phyloP scores from a whole-genome alignment of 35 echinoderm and acorn worm species.

The Lytechinus pictus region DNA sequence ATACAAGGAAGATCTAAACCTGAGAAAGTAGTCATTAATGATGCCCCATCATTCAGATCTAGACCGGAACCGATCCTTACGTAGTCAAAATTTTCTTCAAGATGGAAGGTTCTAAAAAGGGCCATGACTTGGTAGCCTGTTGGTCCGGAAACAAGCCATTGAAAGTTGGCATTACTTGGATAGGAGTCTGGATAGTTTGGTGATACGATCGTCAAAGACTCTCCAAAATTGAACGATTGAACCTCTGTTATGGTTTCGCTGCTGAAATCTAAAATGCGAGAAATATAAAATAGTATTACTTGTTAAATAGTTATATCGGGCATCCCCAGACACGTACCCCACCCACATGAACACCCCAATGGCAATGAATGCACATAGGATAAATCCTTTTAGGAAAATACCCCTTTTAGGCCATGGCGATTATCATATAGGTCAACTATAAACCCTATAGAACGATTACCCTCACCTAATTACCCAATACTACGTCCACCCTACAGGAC shows the following conservation, averaged over 20 bases:
- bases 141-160: constrained; percentile 30
- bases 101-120: neutral
- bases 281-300: neutral
- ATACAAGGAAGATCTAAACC: neutral
- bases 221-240: neutral
- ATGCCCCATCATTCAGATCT: neutral
- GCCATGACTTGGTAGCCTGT: neutral
- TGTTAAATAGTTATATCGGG: too few relatives aligned
- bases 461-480: too few relatives aligned
- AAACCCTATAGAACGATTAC: too few relatives aligned
- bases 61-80: neutral
- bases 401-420: too few relatives aligned
- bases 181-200: constrained; percentile 28
- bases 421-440: too few relatives aligned
- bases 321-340: too few relatives aligned
- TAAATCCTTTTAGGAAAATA: too few relatives aligned
- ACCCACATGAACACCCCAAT: too few relatives aligned
- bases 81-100: neutral
- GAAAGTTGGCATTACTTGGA: neutral
- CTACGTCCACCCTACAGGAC: too few relatives aligned
- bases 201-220: neutral
- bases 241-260: neutral
- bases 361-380: too few relatives aligned
- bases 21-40: neutral
- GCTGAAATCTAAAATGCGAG: neutral